phyloP scores from a whole-genome alignment of 1,140 invertebrate species.

The Papilio helenus region DNA sequence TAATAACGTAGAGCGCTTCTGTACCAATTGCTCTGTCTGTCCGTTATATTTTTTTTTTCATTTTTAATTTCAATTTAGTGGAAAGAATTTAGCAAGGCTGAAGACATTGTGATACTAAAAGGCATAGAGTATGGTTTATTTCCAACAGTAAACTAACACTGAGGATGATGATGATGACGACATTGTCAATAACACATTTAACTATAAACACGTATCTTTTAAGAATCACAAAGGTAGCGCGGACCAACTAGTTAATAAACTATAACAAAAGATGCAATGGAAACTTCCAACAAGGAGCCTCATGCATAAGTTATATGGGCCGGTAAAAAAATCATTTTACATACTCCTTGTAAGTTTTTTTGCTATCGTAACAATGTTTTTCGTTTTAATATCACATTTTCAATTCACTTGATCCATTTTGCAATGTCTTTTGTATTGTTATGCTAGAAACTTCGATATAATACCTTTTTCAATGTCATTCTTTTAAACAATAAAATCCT shows the following conservation, averaged over 20 bases:
- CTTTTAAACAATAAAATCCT: no score
- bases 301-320: conserved; percentile 79
- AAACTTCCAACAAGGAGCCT: conserved; percentile 56
- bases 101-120: no score
- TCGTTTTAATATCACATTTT: conserved; percentile 33
- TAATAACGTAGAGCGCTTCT: not conserved
- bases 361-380: conserved; percentile 70
- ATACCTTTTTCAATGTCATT: no score
- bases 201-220: no score
- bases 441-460: not conserved
- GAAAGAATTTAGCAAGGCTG: no score
- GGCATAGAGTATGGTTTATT: no score
- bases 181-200: no score
- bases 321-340: conserved; percentile 79
- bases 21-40: not conserved
- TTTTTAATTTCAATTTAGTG: no score
- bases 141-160: no score
- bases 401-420: conserved; percentile 13
- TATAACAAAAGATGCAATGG: conserved; percentile 51
- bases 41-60: no score
- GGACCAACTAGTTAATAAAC: not conserved
- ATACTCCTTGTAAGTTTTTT: conserved; percentile 58
- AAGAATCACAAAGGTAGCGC: no score
- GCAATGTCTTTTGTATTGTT: not conserved
- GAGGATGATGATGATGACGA: no score